Evolutionary conservation across 2,797 vertebrate species (phyloP), one percentile per base, ranked within the genome.

Genomic region (Falco naumanni): DNA sequence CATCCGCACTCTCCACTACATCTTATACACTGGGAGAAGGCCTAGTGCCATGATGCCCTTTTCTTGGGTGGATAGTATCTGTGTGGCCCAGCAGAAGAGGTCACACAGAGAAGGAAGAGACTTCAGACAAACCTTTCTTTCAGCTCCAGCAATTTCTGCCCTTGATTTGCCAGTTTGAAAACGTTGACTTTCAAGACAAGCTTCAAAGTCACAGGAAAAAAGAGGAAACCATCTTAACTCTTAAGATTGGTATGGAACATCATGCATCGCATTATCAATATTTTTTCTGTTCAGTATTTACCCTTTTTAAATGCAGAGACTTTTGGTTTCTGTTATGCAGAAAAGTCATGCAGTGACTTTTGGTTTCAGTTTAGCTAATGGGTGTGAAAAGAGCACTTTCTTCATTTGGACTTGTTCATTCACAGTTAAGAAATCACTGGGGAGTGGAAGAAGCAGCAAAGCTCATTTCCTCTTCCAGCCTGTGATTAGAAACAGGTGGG

Each of bases 401-500:
- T 95, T 91, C 72, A 31, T 80, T 94, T 89, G 65, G 33, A 54
- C 54, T 56, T 13, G 6, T 92, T 94, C 95, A 94, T 91, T 93
- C 96, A 93, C 93, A 76, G 92, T 94, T 95, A 89, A 95, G 77
- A 97, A 94, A 90, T 92, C 87, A 79, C 65, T 89, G 13, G 51
- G 61, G 89, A 96, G 95, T 95, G 71, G 90, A 95, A 96, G 96
- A 91, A 81, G 84, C 86, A 94, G 50, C 57, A 86, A 84, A 90
- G 79, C 54, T 93, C 20, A 69, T 92, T 96, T 97, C 95, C 96
- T 91, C 47, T 95, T 96, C 91, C 87, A 95, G 54, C 24, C 76
- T 48, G 31, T 78, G 87, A 78, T 57, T 87, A 85, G 61, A 93
- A 96, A 71, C 96, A 96, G 96, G 94, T 88, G 94, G 93, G 79